phyloP scores from a whole-genome alignment of 2,888 invertebrate genomes.

The Alentia gelatinosa region DNA sequence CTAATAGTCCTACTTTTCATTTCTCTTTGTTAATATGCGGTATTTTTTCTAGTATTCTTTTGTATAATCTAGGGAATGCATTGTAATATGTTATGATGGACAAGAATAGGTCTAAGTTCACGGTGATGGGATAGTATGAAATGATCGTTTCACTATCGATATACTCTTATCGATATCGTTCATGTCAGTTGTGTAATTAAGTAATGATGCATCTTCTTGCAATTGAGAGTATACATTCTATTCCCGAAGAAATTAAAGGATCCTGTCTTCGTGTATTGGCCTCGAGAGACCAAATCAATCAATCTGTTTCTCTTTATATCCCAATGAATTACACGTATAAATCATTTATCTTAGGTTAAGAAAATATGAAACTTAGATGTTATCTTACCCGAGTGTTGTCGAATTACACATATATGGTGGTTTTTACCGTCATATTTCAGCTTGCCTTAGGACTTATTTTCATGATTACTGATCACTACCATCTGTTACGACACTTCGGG shows the following conservation, averaged over 20 bases:
- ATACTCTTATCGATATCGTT: neutral
- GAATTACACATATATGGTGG: too few relatives aligned
- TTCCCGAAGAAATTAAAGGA: neutral
- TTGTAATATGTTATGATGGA: neutral
- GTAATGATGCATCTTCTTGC: neutral
- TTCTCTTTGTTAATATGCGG: too few relatives aligned
- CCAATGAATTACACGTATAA: too few relatives aligned
- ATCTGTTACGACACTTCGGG: too few relatives aligned
- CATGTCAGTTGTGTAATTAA: constrained; percentile 10
- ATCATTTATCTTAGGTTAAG: too few relatives aligned
- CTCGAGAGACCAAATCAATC: neutral
- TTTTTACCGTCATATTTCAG: too few relatives aligned
- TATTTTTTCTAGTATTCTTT: constrained; percentile 35
- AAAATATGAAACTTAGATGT: too few relatives aligned
- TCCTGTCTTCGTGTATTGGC: neutral
- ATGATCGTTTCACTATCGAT: neutral
- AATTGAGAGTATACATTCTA: neutral
- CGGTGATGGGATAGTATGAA: neutral
- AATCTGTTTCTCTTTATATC: too few relatives aligned
- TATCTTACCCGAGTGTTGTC: too few relatives aligned
- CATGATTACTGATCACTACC: too few relatives aligned
- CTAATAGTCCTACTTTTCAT: neutral
- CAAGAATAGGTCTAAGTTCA: neutral
- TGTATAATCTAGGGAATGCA: constrained; percentile 41
- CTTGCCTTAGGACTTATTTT: too few relatives aligned